Base-by-base conservation (phyloP, 2,888 invertebrate genomes). In the Hypselothyrea guttata region DNA sequence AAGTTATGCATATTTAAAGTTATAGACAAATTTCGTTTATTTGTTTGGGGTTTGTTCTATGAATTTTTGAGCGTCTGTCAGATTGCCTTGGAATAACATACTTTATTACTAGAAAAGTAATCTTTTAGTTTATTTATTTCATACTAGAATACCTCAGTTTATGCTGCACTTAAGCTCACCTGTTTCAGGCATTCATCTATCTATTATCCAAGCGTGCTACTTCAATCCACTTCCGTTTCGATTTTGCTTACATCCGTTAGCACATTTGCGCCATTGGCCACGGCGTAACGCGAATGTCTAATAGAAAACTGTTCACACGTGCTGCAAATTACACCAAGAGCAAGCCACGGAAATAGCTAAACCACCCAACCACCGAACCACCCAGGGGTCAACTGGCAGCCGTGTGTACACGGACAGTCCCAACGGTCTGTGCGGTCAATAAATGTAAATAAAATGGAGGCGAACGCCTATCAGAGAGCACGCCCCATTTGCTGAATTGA, bases 281-380 rank as follows among this genome's bases (percentile, higher is more conserved):
- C 5, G 22, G 22, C 22, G 22, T 22, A 68, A 8, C 65, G 71
- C 52, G 51, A 49, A 45, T 54, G 52, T 38, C 64, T 72, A 76
- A 79, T 75, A 59, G 73, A 79, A 61, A 79, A 79, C 61, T 61
- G 61, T 72, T 72, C 82, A 82, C 71, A 82, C 83, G 75, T 78
- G 75, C 71, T 67, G 61, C 57, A 74, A 74, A 82, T 82, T 74
- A 77, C 67, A 55, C n/a, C 44, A 34, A 15, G 37, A 44, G n/a
- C 30, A 1, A 3, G 11, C 30, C 5, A n/a, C n/a, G n/a, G n/a
- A n/a, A n/a, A n/a, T n/a, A n/a, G n/a, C n/a, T n/a, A 28, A 28
- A 12, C 31, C 16, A 18, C 18, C n/a, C 42, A 41, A 18, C n/a
- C 41, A 40, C 41, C 57, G 44, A 27, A 47, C 37, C 7, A 22